A percentile compares a stretch with the other conserved stretches of the same genome.
phyloP scores from a whole-genome alignment of 2,888 invertebrate species.

The Microdon myrmicae region DNA sequence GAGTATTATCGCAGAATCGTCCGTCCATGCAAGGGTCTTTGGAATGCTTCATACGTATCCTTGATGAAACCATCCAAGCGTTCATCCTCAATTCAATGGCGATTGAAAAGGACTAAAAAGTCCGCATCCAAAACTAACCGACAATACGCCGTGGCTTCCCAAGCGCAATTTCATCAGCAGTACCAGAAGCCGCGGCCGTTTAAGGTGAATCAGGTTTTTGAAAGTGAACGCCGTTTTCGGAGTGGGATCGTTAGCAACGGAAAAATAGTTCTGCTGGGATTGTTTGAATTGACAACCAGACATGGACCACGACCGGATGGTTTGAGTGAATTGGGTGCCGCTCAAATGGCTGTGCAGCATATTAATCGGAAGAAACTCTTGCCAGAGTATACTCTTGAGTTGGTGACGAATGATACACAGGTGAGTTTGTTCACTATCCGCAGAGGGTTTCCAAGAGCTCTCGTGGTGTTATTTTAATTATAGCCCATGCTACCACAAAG shows the following conservation, averaged over 20 bases:
- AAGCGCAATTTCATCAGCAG: slow-evolving; percentile 15
- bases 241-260: slow-evolving; percentile 62
- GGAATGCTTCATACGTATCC: too few species aligned
- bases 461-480: too few species aligned
- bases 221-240: slow-evolving; percentile 63
- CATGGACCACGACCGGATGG: slow-evolving; percentile 76
- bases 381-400: slow-evolving; percentile 78
- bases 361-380: slow-evolving; percentile 77
- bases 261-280: slow-evolving; percentile 77
- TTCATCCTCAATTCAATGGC: too few species aligned
- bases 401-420: slow-evolving; percentile 87
- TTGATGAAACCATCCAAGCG: too few species aligned
- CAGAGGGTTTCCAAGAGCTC: too few species aligned
- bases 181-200: slow-evolving; percentile 55
- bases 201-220: slow-evolving; percentile 67
- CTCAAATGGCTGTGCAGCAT: slow-evolving; percentile 81
- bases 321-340: slow-evolving; percentile 79
- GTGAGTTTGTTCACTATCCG: too few species aligned
- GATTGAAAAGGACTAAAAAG: too few species aligned
- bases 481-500: too few species aligned
- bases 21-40: too few species aligned
- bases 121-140: slow-evolving; percentile 23
- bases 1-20: too few species aligned
- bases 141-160: background rate
- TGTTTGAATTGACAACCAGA: slow-evolving; percentile 80